A percentile compares a stretch with the other conserved stretches of the same genome.
These are phyloP conservation scores for Chymomyza caudatula DNA, from an alignment of 2,888 invertebrate genomes.

Conservation along the genomic window DNA sequence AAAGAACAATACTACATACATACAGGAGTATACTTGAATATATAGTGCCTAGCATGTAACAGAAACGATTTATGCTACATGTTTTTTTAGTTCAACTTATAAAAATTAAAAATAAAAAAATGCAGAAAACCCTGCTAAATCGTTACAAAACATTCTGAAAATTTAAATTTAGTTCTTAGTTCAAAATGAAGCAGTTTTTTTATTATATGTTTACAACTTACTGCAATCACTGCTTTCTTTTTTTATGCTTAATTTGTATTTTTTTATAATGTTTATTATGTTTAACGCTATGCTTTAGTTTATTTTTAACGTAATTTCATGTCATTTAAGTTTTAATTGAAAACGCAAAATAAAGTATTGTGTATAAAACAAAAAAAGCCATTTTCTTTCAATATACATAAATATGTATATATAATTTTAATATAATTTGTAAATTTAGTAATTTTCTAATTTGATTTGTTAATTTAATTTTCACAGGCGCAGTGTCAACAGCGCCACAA, in stretches of 20 bases:
- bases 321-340: neutral
- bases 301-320: conserved; percentile 42
- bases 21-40: neutral
- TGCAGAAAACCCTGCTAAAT: neutral
- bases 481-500: conserved; percentile 22
- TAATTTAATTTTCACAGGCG: conserved; percentile 11
- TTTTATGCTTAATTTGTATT: conserved; percentile 16
- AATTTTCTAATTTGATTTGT: conserved; percentile 3
- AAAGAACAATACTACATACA: neutral
- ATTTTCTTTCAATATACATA: neutral
- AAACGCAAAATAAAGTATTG: conserved; percentile 40
- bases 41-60: neutral
- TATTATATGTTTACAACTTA: conserved; percentile 37
- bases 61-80: neutral
- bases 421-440: neutral
- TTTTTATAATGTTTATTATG: conserved; percentile 48
- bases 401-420: conserved; percentile 6
- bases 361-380: conserved; percentile 33
- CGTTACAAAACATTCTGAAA: conserved; percentile 27
- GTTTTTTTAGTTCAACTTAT: conserved; percentile 4
- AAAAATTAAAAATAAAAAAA: conserved; percentile 2
- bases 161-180: conserved; percentile 17
- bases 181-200: neutral
- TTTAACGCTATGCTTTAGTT: conserved; percentile 45
- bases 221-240: conserved; percentile 54